phyloP scores from a whole-genome alignment of 2,797 vertebrate genomes.

The Trematomus bernacchii region DNA sequence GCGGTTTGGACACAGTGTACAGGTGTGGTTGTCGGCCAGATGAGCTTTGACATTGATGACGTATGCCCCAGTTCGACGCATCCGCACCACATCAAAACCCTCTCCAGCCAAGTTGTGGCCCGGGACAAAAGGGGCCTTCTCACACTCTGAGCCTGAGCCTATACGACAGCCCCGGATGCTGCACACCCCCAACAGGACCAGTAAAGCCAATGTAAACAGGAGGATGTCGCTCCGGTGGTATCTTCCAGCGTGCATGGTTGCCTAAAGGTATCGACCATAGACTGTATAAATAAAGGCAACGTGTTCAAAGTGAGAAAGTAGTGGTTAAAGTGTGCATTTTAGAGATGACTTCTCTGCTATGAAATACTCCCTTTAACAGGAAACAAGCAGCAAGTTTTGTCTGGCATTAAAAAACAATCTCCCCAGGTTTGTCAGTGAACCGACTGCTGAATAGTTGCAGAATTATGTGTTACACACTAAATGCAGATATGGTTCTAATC shows the following conservation, averaged over 20 bases:
- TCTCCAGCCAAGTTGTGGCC: slow-evolving; percentile 89
- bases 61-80: slow-evolving; percentile 86
- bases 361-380: not conserved
- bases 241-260: slow-evolving; percentile 66
- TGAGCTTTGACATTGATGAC: slow-evolving; percentile 85
- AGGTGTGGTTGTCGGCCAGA: slow-evolving; percentile 76
- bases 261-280: slow-evolving; percentile 38
- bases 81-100: slow-evolving; percentile 89
- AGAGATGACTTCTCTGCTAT: not conserved
- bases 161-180: slow-evolving; percentile 61
- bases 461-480: not conserved
- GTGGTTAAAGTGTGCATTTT: not conserved
- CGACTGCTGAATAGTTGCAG: not conserved
- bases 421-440: not conserved
- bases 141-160: slow-evolving; percentile 81
- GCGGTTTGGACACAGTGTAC: slow-evolving; percentile 83
- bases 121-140: slow-evolving; percentile 82
- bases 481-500: slow-evolving; percentile 47
- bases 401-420: not conserved
- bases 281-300: slow-evolving; percentile 20
- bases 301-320: not conserved
- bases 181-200: slow-evolving; percentile 42
- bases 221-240: slow-evolving; percentile 16
- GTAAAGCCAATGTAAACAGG: slow-evolving; percentile 48
- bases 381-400: not conserved